Percentiles rank a stretch among this genome's conserved stretches.
Conservation (phyloP, 2,113 vertebrate genomes). For the Triplophysa rosa region DNA sequence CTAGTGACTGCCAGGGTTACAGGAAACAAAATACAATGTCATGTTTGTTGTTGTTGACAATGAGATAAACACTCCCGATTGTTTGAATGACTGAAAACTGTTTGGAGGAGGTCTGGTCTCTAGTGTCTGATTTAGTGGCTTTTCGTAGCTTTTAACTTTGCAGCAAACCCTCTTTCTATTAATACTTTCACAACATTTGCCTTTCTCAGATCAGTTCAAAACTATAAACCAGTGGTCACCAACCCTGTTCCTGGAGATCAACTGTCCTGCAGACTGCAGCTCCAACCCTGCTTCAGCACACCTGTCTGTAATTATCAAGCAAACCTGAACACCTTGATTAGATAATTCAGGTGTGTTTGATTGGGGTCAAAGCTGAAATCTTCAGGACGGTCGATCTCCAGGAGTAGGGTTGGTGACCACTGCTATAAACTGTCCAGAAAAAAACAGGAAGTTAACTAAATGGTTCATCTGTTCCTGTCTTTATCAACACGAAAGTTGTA, state of each 20-base stretch:
- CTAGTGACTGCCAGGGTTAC: slow-evolving; percentile 59
- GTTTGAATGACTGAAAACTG: slow-evolving; percentile 64
- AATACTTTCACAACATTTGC: no score
- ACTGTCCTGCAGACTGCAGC: no score
- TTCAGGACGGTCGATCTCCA: no score
- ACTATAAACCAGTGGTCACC: no score
- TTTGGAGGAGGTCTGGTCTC: slow-evolving; percentile 16
- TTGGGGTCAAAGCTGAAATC: no score
- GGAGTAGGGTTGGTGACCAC: no score
- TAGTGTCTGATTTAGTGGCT: slow-evolving; percentile 23
- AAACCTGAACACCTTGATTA: no score
- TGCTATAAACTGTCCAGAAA: not conserved
- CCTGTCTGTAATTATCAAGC: no score
- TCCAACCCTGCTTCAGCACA: no score
- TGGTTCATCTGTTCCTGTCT: not conserved
- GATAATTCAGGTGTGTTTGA: no score
- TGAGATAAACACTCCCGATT: slow-evolving; percentile 55
- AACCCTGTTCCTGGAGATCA: no score
- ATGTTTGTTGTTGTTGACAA: slow-evolving; percentile 29
- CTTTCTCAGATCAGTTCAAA: no score
- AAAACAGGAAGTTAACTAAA: not conserved
- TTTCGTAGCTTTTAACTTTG: not conserved
- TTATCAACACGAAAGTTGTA: not conserved
- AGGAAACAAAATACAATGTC: slow-evolving; percentile 44
- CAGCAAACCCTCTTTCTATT: not conserved